Base-by-base conservation (phyloP, 2,113 vertebrate species). In the Cyprinodon variegatus region DNA sequence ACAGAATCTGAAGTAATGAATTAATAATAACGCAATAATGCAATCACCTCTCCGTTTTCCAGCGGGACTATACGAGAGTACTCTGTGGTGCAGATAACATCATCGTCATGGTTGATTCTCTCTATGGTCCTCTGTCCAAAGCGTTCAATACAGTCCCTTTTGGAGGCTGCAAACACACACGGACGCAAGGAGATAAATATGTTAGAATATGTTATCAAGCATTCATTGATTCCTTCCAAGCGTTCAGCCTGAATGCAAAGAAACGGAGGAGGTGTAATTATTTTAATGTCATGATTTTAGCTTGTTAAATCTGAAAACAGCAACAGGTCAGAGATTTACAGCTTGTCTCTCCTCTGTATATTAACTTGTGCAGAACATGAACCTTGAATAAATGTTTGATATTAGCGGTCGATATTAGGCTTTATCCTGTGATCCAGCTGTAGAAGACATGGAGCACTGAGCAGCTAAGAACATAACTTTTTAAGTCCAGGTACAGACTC, bases 51-150 rank as follows among this genome's bases (percentile, higher is more conserved):
- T 81, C 98, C 98, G 0, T 99, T 99, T 81, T 99, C 98, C 89
- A 99, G 91, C 0, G 98, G 98, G 62, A 99, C 97, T 0, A 99
- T 99, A 0, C 97, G 93, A 0, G 97, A 99, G 78, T 99, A 98
- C 1, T 99, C 98, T 0, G 95, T 97, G 61, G 96, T 96, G 78
- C 98, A 99, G 86, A 98, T 90, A 63, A 95, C 88, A 0, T 96
- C 96, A 2, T 96, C 74, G 0, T 99, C 97, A 67, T 67, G 88
- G 48, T 76, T 83, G 91, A 99, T 96, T 0, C 97, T 95, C 64
- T 98, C 96, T 29, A 97, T 94, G 0, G 95, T 96, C n/a, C 73
- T 92, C 43, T 94, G 93, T 4, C 97, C 97, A 57, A 99, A 99
- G 4, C 95, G 94, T 86, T 99, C 98, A 8, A 98, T 95, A 61